phyloP scores from a whole-genome alignment of 1,140 invertebrate species.

The Ruditapes philippinarum region DNA sequence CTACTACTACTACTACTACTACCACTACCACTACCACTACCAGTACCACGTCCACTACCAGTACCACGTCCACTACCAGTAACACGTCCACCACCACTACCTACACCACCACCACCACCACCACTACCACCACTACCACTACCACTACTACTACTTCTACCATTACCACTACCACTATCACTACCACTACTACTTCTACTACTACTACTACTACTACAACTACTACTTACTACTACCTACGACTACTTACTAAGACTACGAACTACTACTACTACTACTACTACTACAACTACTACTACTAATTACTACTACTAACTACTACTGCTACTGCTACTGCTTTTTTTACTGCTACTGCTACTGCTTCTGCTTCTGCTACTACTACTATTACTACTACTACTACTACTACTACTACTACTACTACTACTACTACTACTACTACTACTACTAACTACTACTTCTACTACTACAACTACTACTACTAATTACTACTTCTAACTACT shows the following conservation, averaged over 20 bases:
- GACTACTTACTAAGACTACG: neutral
- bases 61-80: neutral
- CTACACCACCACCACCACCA: neutral
- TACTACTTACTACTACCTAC: slow-evolving; percentile 4
- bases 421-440: slow-evolving; percentile 34
- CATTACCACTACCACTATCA: neutral
- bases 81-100: neutral
- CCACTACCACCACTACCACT: slow-evolving; percentile 4
- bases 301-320: slow-evolving; percentile 10
- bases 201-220: slow-evolving; percentile 22
- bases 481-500: too few relatives aligned
- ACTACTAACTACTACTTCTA: slow-evolving; percentile 37
- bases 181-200: neutral
- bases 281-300: neutral
- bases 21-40: neutral
- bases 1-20: neutral
- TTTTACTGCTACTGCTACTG: slow-evolving; percentile 18
- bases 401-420: slow-evolving; percentile 34
- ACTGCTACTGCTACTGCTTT: slow-evolving; percentile 18
- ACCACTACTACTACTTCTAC: slow-evolving; percentile 8
- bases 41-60: slow-evolving; percentile 11
- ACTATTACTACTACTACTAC: slow-evolving; percentile 38
- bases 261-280: slow-evolving; percentile 18
- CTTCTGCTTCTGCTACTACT: slow-evolving; percentile 14
- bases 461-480: slow-evolving; percentile 34